Evolutionary conservation across 2,113 vertebrate genomes (phyloP).

Genomic region (Acrocephalus kingi): DNA sequence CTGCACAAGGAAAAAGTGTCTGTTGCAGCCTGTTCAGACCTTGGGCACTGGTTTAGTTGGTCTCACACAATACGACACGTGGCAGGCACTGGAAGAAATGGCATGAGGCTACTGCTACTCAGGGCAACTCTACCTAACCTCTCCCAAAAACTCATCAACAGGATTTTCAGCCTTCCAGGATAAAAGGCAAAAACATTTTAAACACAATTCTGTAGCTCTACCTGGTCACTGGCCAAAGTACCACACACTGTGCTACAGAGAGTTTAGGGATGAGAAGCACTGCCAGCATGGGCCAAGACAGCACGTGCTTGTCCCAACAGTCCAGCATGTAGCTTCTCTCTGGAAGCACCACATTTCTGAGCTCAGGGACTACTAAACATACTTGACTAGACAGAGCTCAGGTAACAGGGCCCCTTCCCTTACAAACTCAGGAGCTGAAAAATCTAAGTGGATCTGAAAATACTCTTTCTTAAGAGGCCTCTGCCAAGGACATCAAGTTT

Average conservation of each 20-base stretch:
- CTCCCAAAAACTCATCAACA: neutral
- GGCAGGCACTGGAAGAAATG: neutral
- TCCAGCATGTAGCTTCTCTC: neutral
- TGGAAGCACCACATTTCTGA: neutral
- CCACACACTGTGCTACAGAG: neutral
- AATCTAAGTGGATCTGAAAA: neutral
- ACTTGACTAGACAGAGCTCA: neutral
- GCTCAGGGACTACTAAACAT: neutral
- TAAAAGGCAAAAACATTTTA: neutral
- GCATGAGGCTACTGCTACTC: neutral
- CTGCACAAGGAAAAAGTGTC: neutral
- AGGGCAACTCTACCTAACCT: neutral
- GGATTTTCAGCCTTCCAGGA: neutral
- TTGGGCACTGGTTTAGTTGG: neutral
- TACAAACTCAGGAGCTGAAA: neutral
- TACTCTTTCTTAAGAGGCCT: neutral
- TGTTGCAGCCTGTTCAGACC: neutral
- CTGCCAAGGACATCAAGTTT: neutral
- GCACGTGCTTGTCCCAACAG: neutral
- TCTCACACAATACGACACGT: neutral
- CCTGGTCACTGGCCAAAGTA: neutral
- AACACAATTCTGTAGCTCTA: neutral
- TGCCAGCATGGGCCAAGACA: neutral
- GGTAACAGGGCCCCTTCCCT: neutral
- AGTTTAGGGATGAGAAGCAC: neutral